phyloP scores from a whole-genome alignment of 2,797 vertebrate species.

The Molothrus ater region DNA sequence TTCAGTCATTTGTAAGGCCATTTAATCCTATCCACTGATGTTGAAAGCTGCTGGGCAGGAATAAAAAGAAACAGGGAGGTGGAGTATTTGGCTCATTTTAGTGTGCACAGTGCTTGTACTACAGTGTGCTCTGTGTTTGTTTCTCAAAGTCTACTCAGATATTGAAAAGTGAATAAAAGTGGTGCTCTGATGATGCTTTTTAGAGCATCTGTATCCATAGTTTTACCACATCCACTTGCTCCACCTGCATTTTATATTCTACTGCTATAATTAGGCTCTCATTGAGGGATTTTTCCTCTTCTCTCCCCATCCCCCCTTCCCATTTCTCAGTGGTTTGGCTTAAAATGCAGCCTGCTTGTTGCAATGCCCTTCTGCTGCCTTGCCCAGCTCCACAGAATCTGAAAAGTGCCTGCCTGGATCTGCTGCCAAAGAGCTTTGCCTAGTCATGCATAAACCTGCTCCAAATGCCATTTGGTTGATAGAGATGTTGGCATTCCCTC shows the following conservation, averaged over 20 bases:
- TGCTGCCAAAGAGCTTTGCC: constrained; percentile 53
- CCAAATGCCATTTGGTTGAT: constrained; percentile 4
- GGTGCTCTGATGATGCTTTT: neutral
- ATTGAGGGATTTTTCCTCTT: neutral
- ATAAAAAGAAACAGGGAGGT: neutral
- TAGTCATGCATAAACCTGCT: constrained; percentile 38
- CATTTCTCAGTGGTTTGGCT: neutral
- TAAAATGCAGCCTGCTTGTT: neutral
- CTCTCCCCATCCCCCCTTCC: neutral
- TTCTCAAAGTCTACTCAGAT: neutral
- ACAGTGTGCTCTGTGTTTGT: neutral
- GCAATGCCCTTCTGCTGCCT: neutral
- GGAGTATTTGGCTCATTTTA: constrained; percentile 11
- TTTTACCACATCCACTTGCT: neutral
- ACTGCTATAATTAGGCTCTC: neutral
- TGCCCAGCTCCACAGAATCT: neutral
- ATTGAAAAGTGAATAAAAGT: neutral
- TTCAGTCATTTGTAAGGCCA: neutral
- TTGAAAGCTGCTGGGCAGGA: constrained; percentile 30
- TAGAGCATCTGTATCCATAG: neutral
- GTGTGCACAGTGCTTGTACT: neutral
- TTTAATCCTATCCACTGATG: neutral
- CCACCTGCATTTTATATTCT: neutral
- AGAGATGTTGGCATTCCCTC: neutral
- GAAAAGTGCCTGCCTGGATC: neutral